A percentile compares a stretch with the other conserved stretches of the same genome.
phyloP scores from a whole-genome alignment of 2,888 invertebrate genomes.

The Cataglyphis rosenhaueri region DNA sequence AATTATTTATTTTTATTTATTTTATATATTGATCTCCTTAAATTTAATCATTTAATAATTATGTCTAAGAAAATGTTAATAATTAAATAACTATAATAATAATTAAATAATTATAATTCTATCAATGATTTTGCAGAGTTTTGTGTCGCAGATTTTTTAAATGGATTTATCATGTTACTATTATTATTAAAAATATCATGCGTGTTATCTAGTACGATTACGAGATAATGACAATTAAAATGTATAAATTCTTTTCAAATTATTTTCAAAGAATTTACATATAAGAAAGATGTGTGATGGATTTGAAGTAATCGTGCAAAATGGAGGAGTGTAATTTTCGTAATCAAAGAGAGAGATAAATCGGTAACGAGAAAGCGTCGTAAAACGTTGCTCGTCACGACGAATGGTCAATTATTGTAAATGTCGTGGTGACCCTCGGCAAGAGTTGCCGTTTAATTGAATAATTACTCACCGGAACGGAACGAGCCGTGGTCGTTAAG shows the following conservation, averaged over 20 bases:
- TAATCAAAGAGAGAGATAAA: not conserved
- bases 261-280: not conserved
- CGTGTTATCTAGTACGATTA: not conserved
- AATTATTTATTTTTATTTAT: too few species aligned
- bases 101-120: not conserved
- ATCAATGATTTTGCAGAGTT: not conserved
- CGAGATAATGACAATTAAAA: not conserved
- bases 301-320: not conserved
- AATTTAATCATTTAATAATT: too few species aligned
- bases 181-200: not conserved
- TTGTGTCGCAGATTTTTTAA: not conserved
- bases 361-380: not conserved
- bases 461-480: slow-evolving; percentile 70
- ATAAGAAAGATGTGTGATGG: not conserved
- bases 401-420: slow-evolving; percentile 26
- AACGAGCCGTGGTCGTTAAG: slow-evolving; percentile 63
- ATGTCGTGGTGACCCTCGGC: slow-evolving; percentile 15
- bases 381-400: slow-evolving; percentile 2
- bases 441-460: slow-evolving; percentile 56
- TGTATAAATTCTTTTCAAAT: not conserved
- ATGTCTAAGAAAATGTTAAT: too few species aligned
- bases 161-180: not conserved
- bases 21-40: too few species aligned
- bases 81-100: too few species aligned
- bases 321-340: not conserved